Percentiles rank a stretch among this genome's conserved stretches.
These are phyloP conservation scores for Malachius bipustulatus DNA, from an alignment of 2,888 invertebrate genomes.

Conservation along the genomic window DNA sequence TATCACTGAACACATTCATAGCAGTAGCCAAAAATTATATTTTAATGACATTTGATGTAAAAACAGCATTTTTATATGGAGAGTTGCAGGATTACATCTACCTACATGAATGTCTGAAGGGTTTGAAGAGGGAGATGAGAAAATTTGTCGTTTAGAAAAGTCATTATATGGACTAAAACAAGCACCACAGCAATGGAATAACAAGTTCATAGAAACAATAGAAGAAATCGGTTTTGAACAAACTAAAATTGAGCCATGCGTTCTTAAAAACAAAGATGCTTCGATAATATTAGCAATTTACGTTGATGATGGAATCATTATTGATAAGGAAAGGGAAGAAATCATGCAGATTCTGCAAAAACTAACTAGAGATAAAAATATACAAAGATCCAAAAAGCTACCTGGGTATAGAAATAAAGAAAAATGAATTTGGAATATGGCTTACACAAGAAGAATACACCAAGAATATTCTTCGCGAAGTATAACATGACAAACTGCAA, in stretches of 20 bases:
- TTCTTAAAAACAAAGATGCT: slow-evolving; percentile 4
- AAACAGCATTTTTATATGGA: slow-evolving; percentile 4
- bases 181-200: too few species aligned
- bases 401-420: slow-evolving; percentile 14
- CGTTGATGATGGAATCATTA: slow-evolving; percentile 28
- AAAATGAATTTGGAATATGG: slow-evolving; percentile 4
- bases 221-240: slow-evolving; percentile 1
- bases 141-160: too few species aligned
- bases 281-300: slow-evolving; percentile 9
- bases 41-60: slow-evolving; percentile 4
- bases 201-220: neutral
- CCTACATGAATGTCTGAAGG: neutral
- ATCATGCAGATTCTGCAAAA: too few species aligned
- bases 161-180: too few species aligned
- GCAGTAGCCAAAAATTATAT: slow-evolving; percentile 2
- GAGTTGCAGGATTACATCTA: slow-evolving; percentile 4
- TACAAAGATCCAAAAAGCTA: slow-evolving; percentile 7
- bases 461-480: too few species aligned
- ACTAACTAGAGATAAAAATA: too few species aligned
- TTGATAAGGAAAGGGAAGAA: too few species aligned
- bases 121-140: neutral
- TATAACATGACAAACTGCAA: too few species aligned
- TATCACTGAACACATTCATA: too few species aligned
- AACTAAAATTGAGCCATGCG: slow-evolving; percentile 2
- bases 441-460: too few species aligned